Conservation (phyloP, 64 coral and sea anemone species). For the Dendrophyllia cribrosa region DNA sequence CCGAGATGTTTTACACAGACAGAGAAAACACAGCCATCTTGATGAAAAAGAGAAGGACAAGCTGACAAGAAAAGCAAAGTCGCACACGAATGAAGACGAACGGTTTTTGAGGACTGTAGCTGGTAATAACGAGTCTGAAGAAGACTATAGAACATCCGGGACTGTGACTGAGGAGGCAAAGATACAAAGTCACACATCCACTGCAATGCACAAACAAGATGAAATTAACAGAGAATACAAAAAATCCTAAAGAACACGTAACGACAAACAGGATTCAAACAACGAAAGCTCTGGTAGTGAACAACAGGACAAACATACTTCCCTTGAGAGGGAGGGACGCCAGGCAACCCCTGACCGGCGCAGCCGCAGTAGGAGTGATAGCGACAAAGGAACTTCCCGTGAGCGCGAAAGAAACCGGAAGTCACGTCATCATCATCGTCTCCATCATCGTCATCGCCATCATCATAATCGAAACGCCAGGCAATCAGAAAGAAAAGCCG, state of each 20-base stretch:
- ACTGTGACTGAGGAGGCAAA: background rate
- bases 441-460: background rate
- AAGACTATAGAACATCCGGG: background rate
- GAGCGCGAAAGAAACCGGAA: background rate
- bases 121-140: background rate
- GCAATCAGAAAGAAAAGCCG: background rate
- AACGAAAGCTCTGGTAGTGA: background rate
- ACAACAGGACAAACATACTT: background rate
- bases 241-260: background rate
- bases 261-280: background rate
- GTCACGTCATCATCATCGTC: background rate
- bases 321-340: background rate
- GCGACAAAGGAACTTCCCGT: background rate
- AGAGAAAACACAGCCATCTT: background rate
- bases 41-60: background rate
- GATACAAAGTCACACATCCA: background rate
- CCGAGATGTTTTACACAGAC: no score
- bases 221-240: background rate
- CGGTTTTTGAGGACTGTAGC: background rate
- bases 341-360: background rate
- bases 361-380: background rate
- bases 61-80: background rate
- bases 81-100: background rate
- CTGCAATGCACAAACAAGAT: background rate
- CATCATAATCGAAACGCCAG: background rate